A percentile compares a stretch with the other conserved stretches of the same genome.
phyloP scores from a whole-genome alignment of 2,113 vertebrate species.

The Xiphias gladius region DNA sequence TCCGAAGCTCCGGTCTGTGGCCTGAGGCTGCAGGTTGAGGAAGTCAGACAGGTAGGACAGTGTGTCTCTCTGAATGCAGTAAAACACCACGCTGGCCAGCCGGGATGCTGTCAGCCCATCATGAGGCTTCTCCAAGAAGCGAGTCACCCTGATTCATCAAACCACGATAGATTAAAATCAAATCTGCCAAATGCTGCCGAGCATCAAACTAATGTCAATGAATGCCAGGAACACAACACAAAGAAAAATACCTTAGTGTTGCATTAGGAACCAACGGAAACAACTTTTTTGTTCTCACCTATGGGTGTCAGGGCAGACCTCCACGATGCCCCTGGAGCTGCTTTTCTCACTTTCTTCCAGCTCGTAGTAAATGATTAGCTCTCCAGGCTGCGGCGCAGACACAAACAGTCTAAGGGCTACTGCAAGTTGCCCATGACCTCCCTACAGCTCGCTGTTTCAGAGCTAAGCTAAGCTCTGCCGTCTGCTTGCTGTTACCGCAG shows the following conservation, averaged over 20 bases:
- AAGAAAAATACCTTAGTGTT: neutral
- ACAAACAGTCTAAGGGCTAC: neutral
- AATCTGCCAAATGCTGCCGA: neutral
- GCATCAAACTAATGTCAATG: rapidly evolving
- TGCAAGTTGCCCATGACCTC: neutral
- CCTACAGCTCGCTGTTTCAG: too few species aligned
- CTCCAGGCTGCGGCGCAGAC: conserved; percentile 79
- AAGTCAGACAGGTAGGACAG: conserved; percentile 80
- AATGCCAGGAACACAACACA: neutral
- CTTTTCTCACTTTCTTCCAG: conserved; percentile 85
- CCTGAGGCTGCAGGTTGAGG: conserved; percentile 71
- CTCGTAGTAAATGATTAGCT: conserved; percentile 88
- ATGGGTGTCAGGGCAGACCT: conserved; percentile 85
- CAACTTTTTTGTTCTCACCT: conserved; percentile 70
- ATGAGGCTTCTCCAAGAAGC: conserved; percentile 85
- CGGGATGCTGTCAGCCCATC: conserved; percentile 79
- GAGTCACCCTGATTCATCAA: conserved; percentile 76
- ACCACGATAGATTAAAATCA: neutral
- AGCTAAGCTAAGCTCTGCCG: too few species aligned
- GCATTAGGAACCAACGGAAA: neutral
- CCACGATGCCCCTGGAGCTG: conserved; percentile 86
- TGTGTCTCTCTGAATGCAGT: conserved; percentile 82
- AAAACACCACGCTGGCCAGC: conserved; percentile 88
- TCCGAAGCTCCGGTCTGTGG: conserved; percentile 79
- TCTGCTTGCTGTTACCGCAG: too few species aligned